Base-by-base conservation (phyloP, 2,797 vertebrate genomes). In the Vireo griseus region DNA sequence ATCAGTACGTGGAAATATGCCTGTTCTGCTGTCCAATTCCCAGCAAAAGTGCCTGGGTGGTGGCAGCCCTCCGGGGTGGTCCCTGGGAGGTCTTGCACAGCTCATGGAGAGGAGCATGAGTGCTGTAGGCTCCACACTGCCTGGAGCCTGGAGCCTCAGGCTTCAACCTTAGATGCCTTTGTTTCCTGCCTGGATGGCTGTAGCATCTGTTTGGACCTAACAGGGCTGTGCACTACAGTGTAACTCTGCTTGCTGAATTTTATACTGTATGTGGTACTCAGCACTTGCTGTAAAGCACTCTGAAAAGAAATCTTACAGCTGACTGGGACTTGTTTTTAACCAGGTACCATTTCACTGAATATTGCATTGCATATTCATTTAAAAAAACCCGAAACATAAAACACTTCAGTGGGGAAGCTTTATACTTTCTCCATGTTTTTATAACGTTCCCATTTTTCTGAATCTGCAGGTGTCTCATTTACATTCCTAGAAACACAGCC, bases 401-500 rank as follows among this genome's bases (percentile, higher is more conserved):
- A 31, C 75, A 17, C 13, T 83, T 15, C 48, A 17, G 26, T 50
- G n/a, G 16, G 21, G 19, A 20, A 72, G 35, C 55, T 66, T 89
- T 58, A 28, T 74, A 39, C 21, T 68, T 90, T 45, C 24, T 85
- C 37, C 9, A 2, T 31, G 3, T 84, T 87, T 86, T 57, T 61
- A 18, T 58, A 45, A 50, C 2, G 12, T 59, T 86, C 62, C 54
- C 15, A 15, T 73, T 86, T 91, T 86, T 77, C 58, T 88, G 69
- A 10, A 16, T 77, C 24, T 15, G 29, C 92, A 94, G 85, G 76
- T 96, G 92, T 86, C 66, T 97, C 79, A 93, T 94, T 94, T 95
- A 67, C 94, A 91, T 95, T 96, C 92, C 92, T 91, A 88, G 92
- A 96, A 96, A 84, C 66, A 78, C 91, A 88, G 48, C 87, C 72